Percentiles rank a stretch among this genome's conserved stretches.
These are phyloP conservation scores for Mus minutoides DNA, from an alignment of 2,797 vertebrate genomes.

Conservation along the genomic window DNA sequence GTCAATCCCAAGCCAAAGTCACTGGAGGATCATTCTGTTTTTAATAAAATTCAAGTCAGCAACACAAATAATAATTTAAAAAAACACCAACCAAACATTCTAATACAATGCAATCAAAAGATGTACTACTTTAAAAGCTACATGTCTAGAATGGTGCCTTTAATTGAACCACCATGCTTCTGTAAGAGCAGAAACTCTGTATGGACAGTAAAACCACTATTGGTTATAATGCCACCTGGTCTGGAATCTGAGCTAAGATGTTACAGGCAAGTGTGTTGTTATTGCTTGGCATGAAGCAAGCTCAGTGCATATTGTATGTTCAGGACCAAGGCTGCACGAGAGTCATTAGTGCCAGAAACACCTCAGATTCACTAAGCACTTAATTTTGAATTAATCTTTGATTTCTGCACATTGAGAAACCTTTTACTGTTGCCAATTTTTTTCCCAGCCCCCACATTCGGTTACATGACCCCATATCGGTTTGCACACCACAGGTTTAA, in stretches of 20 bases:
- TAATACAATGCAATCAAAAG: background rate
- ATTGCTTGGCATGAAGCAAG: background rate
- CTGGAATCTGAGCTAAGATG: background rate
- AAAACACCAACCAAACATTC: background rate
- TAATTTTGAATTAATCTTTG: background rate
- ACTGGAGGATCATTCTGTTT: background rate
- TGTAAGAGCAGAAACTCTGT: background rate
- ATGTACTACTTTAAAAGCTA: background rate
- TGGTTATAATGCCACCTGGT: background rate
- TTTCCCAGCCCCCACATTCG: background rate
- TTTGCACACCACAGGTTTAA: background rate
- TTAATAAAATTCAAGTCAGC: background rate
- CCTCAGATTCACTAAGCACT: background rate
- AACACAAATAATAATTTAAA: background rate
- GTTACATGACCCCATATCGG: background rate
- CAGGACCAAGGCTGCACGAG: background rate
- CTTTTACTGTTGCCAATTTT: background rate
- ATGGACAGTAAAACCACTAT: background rate
- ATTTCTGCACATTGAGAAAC: background rate
- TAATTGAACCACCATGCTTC: background rate
- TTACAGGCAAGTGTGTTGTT: too few species aligned
- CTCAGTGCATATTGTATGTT: background rate
- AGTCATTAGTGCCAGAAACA: background rate
- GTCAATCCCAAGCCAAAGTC: background rate
- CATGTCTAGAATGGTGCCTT: background rate